Evolutionary conservation across 2,113 vertebrate genomes (phyloP).

Genomic region (Tachycineta bicolor): DNA sequence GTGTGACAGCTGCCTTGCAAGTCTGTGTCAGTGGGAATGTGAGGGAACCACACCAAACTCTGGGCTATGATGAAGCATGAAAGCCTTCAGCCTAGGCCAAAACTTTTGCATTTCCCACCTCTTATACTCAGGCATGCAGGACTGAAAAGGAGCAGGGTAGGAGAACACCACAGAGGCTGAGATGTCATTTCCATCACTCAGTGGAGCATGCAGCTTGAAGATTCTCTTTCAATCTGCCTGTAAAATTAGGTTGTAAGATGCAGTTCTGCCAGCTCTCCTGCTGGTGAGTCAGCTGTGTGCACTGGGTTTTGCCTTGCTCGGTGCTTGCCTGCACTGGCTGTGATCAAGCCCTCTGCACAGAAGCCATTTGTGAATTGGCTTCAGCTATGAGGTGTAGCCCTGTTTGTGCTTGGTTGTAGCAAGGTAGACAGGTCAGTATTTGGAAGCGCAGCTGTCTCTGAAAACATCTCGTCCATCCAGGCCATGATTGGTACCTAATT

Average conservation of each 20-base stretch:
- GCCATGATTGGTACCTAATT: background rate
- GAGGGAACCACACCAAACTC: background rate
- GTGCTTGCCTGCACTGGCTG: background rate
- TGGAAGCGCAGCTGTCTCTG: background rate
- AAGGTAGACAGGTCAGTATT: background rate
- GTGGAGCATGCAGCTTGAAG: background rate
- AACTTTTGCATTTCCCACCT: background rate
- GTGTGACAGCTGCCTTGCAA: background rate
- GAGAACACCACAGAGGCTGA: background rate
- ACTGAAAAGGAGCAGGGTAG: background rate
- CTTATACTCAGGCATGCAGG: background rate
- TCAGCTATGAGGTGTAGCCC: background rate
- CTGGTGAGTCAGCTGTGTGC: background rate
- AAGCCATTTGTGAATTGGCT: background rate
- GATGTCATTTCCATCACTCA: background rate
- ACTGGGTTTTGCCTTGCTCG: rapidly evolving
- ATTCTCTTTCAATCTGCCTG: background rate
- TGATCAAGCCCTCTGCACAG: background rate
- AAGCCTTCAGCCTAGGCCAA: background rate
- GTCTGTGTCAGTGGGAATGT: background rate
- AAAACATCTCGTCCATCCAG: background rate
- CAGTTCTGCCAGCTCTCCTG: background rate
- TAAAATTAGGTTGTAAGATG: background rate
- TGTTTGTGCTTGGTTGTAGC: background rate
- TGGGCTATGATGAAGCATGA: background rate